Evolutionary conservation across 2,797 vertebrate species (phyloP).

Genomic region (Mycteria americana): DNA sequence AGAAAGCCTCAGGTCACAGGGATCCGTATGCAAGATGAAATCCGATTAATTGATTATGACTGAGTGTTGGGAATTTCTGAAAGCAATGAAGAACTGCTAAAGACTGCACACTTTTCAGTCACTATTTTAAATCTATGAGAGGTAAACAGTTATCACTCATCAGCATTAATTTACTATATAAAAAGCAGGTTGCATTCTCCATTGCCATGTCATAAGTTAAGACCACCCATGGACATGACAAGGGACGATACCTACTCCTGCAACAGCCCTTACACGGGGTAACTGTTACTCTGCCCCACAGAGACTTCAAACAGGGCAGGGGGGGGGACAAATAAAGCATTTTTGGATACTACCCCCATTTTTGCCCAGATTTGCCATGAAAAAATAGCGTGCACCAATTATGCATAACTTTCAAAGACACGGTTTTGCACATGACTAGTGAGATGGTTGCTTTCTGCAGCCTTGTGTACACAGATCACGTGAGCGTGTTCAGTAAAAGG

Average conservation of each 20-base stretch:
- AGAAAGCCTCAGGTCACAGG: not conserved
- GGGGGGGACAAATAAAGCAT: not conserved
- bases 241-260: not conserved
- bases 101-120: not conserved
- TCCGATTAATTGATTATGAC: not conserved
- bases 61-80: not conserved
- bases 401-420: not conserved
- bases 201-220: not conserved
- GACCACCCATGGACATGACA: not conserved
- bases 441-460: not conserved
- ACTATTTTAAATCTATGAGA: not conserved
- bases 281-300: not conserved
- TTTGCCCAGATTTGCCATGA: not conserved
- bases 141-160: not conserved
- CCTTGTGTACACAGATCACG: not conserved
- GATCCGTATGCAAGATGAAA: not conserved
- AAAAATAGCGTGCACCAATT: not conserved
- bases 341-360: not conserved
- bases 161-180: not conserved
- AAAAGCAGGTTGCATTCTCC: not conserved
- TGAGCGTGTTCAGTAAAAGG: not conserved
- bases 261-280: not conserved
- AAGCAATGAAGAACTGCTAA: not conserved
- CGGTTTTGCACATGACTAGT: accelerated
- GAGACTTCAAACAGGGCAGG: accelerated